Evolutionary conservation across 1,140 invertebrate species (phyloP).

Genomic region (Drosophila biarmipes): DNA sequence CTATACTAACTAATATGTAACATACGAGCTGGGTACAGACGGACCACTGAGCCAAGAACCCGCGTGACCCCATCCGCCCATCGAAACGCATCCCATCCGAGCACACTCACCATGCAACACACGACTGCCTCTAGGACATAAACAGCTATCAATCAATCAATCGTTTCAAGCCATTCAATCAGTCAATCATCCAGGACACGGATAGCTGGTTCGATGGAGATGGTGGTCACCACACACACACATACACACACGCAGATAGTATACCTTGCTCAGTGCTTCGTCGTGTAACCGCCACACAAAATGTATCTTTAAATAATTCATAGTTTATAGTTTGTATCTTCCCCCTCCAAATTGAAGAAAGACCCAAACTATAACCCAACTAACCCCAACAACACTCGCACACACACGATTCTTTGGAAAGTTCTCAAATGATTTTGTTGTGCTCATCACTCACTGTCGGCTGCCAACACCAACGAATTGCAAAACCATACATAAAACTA

Average conservation of each 20-base stretch:
- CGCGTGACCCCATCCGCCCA: constrained; percentile 18
- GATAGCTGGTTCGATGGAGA: constrained; percentile 6
- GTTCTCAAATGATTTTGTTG: constrained; percentile 66
- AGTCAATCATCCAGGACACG: background rate
- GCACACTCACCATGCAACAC: background rate
- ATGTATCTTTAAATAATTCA: constrained; percentile 48
- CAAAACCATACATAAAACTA: constrained; percentile 1
- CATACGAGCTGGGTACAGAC: constrained; percentile 23
- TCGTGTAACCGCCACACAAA: constrained; percentile 20
- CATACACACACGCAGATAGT: too few relatives aligned
- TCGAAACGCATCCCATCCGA: background rate
- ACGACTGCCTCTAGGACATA: constrained; percentile 36
- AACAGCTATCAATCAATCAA: constrained; percentile 2
- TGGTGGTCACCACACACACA: constrained; percentile 6
- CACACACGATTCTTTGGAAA: constrained; percentile 47
- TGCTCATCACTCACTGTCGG: constrained; percentile 35
- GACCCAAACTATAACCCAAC: constrained; percentile 23
- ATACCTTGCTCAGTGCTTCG: constrained; percentile 67
- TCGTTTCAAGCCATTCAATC: background rate
- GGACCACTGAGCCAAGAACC: constrained; percentile 41
- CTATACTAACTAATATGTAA: constrained; percentile 74
- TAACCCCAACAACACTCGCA: constrained; percentile 20
- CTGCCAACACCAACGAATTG: constrained; percentile 10
- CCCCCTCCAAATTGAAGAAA: constrained; percentile 28
- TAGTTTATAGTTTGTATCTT: constrained; percentile 59